Base-by-base conservation (phyloP, 2,888 invertebrate genomes). In the Erebia epiphron region DNA sequence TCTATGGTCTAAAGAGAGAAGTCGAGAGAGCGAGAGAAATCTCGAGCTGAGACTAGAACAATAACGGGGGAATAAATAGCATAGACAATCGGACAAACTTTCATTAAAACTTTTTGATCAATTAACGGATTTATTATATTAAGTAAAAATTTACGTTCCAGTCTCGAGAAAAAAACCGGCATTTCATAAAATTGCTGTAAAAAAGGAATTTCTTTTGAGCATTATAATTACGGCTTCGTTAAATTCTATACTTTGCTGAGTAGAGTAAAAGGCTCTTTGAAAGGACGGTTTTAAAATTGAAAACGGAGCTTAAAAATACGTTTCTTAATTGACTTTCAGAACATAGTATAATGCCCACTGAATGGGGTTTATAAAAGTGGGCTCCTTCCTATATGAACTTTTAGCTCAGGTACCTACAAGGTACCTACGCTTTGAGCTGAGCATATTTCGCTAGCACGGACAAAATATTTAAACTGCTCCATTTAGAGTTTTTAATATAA, bases 141-240 rank as follows among this genome's bases (percentile, higher is more conserved):
- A 76, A 72, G 70, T 74, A 77, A 75, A 75, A 75, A 75, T 78
- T 75, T 79, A 78, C 78, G 78, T 78, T 86, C 81, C 83, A 82
- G 83, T 79, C 84, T 84, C 82, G 83, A 86, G 86, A 79, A 85
- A 46, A 35, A 86, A 85, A 75, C 77, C 79, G 79, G 83, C 82
- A 85, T 85, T 88, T 87, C 84, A 86, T 86, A 82, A 84, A 82
- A 80, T 78, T 78, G 75, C 77, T 76, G 76, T 75, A 85, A 85
- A 83, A 82, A 81, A 78, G n/a, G 43, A 49, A 82, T 82, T 82
- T 86, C 86, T 85, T 88, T 87, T 85, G 80, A 86, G 82, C 85
- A 85, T 86, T 86, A 86, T 88, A 89, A 88, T 89, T 88, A 88
- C 81, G 85, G 83, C 86, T 86, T 89, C 91, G 86, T 90, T 89